phyloP scores from a whole-genome alignment of 2,113 vertebrate species.

The Collichthys lucidus region DNA sequence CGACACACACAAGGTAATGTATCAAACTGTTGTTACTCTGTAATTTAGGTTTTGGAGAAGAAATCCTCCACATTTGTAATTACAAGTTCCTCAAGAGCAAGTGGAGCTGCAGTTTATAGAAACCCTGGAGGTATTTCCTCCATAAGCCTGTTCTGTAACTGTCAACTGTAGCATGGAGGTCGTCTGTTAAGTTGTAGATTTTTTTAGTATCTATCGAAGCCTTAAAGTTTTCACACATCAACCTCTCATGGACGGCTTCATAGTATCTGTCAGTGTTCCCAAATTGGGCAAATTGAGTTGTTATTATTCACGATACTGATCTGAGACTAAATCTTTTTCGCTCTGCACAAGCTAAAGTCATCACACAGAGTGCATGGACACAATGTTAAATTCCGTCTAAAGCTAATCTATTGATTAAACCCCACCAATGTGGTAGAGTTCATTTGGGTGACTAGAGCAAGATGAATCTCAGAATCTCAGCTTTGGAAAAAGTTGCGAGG shows the following conservation, averaged over 20 bases:
- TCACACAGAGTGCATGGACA: slow-evolving; percentile 97
- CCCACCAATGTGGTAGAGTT: slow-evolving; percentile 99
- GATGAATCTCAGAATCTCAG: slow-evolving; percentile 96
- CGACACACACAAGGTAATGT: slow-evolving; percentile 98
- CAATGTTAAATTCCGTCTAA: slow-evolving; percentile 96
- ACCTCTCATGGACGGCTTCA: slow-evolving; percentile 14
- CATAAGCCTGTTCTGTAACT: slow-evolving; percentile 30
- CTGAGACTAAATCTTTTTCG: slow-evolving; percentile 52
- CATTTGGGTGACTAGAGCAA: slow-evolving; percentile 99
- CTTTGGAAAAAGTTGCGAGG: slow-evolving; percentile 98
- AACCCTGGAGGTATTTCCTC: slow-evolving; percentile 25
- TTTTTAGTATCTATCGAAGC: neutral
- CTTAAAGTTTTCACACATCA: slow-evolving; percentile 13
- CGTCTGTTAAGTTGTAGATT: slow-evolving; percentile 22
- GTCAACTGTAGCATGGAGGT: slow-evolving; percentile 22
- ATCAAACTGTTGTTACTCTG: slow-evolving; percentile 60
- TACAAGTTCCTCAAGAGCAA: slow-evolving; percentile 46
- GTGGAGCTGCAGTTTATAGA: slow-evolving; percentile 34
- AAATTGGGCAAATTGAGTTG: slow-evolving; percentile 8
- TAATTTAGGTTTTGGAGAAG: slow-evolving; percentile 45
- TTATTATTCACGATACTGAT: slow-evolving; percentile 47
- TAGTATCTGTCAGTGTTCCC: slow-evolving; percentile 34
- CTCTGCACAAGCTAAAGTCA: slow-evolving; percentile 75
- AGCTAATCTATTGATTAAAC: slow-evolving; percentile 99
- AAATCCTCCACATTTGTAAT: slow-evolving; percentile 42